phyloP scores from a whole-genome alignment of 2,113 vertebrate species.

The Suricata suricatta region DNA sequence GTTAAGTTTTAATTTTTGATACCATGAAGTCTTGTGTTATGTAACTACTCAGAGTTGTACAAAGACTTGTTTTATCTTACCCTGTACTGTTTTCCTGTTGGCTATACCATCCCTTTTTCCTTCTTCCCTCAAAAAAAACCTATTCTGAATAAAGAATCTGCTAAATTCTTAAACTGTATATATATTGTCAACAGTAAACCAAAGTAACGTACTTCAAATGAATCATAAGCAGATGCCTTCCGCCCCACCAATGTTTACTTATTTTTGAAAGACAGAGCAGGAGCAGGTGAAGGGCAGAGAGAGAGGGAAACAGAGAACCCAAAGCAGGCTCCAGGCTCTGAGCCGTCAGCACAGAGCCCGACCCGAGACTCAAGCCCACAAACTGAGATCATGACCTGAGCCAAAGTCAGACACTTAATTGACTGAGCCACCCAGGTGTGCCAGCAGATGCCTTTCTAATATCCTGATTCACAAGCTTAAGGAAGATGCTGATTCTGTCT shows the following conservation, averaged over 20 bases:
- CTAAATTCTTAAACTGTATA: neutral
- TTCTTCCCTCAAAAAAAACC: neutral
- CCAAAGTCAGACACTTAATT: too few relatives aligned
- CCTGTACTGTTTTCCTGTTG: neutral
- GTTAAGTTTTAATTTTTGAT: neutral
- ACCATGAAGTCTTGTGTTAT: neutral
- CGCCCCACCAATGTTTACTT: too few relatives aligned
- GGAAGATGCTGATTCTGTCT: neutral
- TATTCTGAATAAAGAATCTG: neutral
- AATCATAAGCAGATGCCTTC: neutral
- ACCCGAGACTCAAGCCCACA: too few relatives aligned
- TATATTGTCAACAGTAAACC: neutral
- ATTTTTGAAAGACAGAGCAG: too few relatives aligned
- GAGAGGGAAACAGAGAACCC: too few relatives aligned
- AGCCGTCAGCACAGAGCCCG: too few relatives aligned
- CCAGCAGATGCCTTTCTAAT: neutral
- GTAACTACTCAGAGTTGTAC: neutral
- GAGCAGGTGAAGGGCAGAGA: too few relatives aligned
- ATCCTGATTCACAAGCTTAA: neutral
- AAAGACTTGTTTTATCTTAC: neutral
- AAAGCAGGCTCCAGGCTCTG: too few relatives aligned
- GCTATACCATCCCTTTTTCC: neutral
- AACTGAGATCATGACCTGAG: too few relatives aligned
- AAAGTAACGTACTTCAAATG: slow-evolving; percentile 1
- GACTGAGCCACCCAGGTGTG: too few relatives aligned